phyloP scores from a whole-genome alignment of 2,888 invertebrate genomes.

The Ichneumoninae sp. region DNA sequence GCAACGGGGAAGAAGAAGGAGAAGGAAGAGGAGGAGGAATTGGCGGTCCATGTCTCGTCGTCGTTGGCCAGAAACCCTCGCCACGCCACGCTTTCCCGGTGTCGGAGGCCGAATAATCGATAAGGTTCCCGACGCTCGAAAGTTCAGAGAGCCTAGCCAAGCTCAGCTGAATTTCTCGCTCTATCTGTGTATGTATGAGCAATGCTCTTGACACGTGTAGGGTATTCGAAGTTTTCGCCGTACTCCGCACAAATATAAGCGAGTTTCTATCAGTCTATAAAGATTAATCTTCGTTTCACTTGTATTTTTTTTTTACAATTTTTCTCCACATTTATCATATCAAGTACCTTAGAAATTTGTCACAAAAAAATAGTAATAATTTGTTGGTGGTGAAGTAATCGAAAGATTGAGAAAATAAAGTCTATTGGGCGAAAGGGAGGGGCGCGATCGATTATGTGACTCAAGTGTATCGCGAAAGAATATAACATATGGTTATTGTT shows the following conservation, averaged over 20 bases:
- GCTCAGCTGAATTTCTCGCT: slow-evolving; percentile 43
- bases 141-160: slow-evolving; percentile 48
- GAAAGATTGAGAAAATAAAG: background rate
- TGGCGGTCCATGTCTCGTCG: slow-evolving; percentile 53
- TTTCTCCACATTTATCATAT: background rate
- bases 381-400: background rate
- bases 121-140: slow-evolving; percentile 61
- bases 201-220: background rate
- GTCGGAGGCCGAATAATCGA: slow-evolving; percentile 65
- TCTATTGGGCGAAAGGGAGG: background rate
- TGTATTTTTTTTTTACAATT: background rate
- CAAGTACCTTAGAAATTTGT: background rate
- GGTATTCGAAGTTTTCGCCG: slow-evolving; percentile 3
- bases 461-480: background rate
- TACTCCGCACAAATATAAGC: slow-evolving; percentile 2
- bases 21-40: slow-evolving; percentile 24
- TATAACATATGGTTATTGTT: background rate
- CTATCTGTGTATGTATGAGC: slow-evolving; percentile 8
- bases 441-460: background rate
- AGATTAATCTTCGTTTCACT: background rate
- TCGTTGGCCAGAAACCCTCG: slow-evolving; percentile 41
- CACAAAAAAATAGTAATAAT: background rate
- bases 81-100: slow-evolving; percentile 49
- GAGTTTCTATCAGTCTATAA: background rate
- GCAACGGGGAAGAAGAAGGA: slow-evolving; percentile 9